phyloP scores from a whole-genome alignment of 2,888 invertebrate species.

The Mongoloraphidia duomilia region DNA sequence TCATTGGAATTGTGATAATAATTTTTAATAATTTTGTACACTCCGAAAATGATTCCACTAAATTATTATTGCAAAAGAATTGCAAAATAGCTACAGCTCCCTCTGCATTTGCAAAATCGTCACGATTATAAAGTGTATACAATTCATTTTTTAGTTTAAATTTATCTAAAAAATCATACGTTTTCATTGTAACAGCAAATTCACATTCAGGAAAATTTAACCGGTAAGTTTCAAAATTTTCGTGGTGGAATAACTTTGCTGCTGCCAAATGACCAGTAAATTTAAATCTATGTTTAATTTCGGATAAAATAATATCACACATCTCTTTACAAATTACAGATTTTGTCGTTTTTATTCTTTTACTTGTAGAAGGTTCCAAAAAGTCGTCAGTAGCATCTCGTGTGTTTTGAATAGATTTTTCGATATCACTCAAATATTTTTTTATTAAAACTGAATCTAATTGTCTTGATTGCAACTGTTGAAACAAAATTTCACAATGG shows the following conservation, averaged over 20 bases:
- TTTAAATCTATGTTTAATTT: background rate
- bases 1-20: slow-evolving; percentile 6
- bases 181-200: too few relatives aligned
- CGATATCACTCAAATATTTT: background rate
- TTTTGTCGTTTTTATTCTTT: slow-evolving; percentile 4
- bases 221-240: too few relatives aligned
- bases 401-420: slow-evolving; percentile 1
- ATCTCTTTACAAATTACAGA: slow-evolving; percentile 13
- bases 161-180: too few relatives aligned
- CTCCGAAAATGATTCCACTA: slow-evolving; percentile 3
- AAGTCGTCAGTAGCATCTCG: background rate
- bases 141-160: too few relatives aligned
- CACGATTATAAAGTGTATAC: too few relatives aligned
- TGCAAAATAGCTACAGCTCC: background rate
- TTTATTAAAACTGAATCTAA: slow-evolving; percentile 3
- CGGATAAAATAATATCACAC: slow-evolving; percentile 7
- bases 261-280: too few relatives aligned
- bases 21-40: slow-evolving; percentile 4
- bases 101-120: too few relatives aligned
- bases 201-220: too few relatives aligned
- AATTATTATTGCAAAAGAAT: slow-evolving; percentile 5
- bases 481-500: slow-evolving; percentile 11
- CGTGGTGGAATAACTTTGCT: too few relatives aligned
- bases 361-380: slow-evolving; percentile 4
- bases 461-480: slow-evolving; percentile 7